Conservation (phyloP, 2,797 vertebrate species). For the Clarias fuscus region DNA sequence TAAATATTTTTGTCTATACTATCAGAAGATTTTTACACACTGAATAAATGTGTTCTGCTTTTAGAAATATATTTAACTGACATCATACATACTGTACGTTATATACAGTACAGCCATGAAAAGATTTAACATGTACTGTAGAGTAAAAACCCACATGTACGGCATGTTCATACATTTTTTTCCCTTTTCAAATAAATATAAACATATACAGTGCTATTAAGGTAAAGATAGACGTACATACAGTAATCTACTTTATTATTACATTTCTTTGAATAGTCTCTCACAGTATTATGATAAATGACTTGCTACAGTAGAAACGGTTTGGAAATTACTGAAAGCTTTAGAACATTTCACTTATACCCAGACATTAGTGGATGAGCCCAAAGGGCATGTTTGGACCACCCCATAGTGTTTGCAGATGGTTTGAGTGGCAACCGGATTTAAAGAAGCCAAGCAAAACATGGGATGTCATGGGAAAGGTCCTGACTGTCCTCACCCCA, state of each 20-base stretch:
- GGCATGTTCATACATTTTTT: not conserved
- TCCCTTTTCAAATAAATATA: not conserved
- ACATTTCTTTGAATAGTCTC: conserved; percentile 23
- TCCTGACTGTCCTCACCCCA: conserved; percentile 45
- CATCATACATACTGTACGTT: not conserved
- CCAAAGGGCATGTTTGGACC: conserved; percentile 48
- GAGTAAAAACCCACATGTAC: not conserved
- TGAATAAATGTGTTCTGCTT: not conserved
- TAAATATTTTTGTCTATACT: not conserved
- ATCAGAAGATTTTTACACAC: not conserved
- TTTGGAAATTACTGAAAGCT: conserved; percentile 42
- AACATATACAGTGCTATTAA: not conserved
- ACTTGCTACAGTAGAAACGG: conserved; percentile 12
- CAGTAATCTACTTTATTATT: not conserved
- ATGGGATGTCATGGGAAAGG: conserved; percentile 51
- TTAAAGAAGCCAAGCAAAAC: conserved; percentile 49
- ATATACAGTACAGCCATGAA: not conserved
- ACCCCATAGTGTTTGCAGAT: conserved; percentile 55
- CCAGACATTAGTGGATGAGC: conserved; percentile 50
- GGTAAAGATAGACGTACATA: not conserved
- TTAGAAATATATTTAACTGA: not conserved
- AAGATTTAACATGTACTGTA: not conserved
- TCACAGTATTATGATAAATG: conserved; percentile 24
- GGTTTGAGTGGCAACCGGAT: conserved; percentile 45
- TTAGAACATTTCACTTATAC: conserved; percentile 30